Percentiles rank a stretch among this genome's conserved stretches.
phyloP scores from a whole-genome alignment of 2,888 invertebrate genomes.

The Linnaemya tessellans region DNA sequence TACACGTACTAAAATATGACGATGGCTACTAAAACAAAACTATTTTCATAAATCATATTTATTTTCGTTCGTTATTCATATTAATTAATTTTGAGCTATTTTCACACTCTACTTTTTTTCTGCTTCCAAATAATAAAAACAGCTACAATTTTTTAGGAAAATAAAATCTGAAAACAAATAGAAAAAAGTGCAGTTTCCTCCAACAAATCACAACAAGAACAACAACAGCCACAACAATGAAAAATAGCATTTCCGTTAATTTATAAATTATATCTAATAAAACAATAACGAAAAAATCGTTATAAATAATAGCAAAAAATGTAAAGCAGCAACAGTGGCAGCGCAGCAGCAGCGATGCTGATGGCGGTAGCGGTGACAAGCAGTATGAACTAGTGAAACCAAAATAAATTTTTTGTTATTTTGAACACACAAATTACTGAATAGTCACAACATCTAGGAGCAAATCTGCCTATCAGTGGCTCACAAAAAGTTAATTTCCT shows the following conservation, averaged over 20 bases:
- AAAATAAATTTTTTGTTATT: constrained; percentile 64
- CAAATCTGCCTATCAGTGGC: constrained; percentile 35
- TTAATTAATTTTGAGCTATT: constrained; percentile 46
- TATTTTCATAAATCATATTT: constrained; percentile 49
- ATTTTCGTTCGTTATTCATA: constrained; percentile 43
- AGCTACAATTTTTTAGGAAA: constrained; percentile 14
- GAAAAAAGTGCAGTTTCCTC: constrained; percentile 69
- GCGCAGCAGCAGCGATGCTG: constrained; percentile 4
- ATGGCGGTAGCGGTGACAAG: neutral
- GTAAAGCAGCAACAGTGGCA: constrained; percentile 22
- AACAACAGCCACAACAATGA: constrained; percentile 16
- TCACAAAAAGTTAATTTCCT: constrained; percentile 6
- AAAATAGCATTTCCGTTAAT: constrained; percentile 71
- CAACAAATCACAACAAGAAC: constrained; percentile 44
- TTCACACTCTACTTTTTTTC: constrained; percentile 39
- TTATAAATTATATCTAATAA: constrained; percentile 73
- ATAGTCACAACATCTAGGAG: constrained; percentile 29
- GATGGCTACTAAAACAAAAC: neutral
- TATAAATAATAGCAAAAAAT: constrained; percentile 58
- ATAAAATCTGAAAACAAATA: constrained; percentile 57
- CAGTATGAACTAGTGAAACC: constrained; percentile 46
- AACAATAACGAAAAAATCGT: constrained; percentile 67
- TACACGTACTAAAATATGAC: neutral
- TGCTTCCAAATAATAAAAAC: constrained; percentile 5
- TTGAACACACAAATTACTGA: constrained; percentile 58